Evolutionary conservation across 2,797 vertebrate species (phyloP).

Genomic region (Bradypus variegatus): DNA sequence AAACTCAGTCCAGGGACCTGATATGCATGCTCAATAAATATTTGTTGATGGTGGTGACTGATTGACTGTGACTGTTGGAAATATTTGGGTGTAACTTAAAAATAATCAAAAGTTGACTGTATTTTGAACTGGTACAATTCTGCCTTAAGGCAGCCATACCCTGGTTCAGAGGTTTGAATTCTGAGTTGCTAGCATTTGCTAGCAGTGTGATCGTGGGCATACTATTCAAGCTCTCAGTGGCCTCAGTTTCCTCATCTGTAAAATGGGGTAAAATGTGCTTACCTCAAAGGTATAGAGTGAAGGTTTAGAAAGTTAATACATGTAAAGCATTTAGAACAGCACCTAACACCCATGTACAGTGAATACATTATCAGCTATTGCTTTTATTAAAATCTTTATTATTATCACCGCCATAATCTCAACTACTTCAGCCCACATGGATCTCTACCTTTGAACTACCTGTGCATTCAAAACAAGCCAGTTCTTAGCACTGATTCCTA

Average conservation of each 20-base stretch:
- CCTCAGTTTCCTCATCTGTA: not conserved
- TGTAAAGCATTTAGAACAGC: not conserved
- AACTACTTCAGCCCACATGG: fast-evolving
- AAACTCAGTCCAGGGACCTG: not conserved
- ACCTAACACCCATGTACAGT: fast-evolving
- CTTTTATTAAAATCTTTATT: fast-evolving
- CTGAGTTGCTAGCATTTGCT: not conserved
- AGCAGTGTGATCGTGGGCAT: not conserved
- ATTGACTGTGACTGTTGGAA: not conserved
- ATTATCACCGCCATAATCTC: fast-evolving
- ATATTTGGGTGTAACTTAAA: not conserved
- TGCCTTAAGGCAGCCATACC: fast-evolving
- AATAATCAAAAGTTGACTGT: too few relatives aligned
- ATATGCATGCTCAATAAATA: not conserved
- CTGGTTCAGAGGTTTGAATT: not conserved
- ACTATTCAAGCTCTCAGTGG: not conserved
- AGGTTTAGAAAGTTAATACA: not conserved
- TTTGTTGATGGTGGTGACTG: not conserved
- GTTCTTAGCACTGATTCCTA: not conserved
- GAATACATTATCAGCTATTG: not conserved
- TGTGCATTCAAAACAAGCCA: not conserved
- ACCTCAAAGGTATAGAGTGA: not conserved
- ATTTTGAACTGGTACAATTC: not conserved
- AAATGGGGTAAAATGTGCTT: not conserved
- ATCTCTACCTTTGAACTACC: too few relatives aligned